Evolutionary conservation across 2,113 vertebrate genomes (phyloP).

Genomic region (Burhinus bistriatus): DNA sequence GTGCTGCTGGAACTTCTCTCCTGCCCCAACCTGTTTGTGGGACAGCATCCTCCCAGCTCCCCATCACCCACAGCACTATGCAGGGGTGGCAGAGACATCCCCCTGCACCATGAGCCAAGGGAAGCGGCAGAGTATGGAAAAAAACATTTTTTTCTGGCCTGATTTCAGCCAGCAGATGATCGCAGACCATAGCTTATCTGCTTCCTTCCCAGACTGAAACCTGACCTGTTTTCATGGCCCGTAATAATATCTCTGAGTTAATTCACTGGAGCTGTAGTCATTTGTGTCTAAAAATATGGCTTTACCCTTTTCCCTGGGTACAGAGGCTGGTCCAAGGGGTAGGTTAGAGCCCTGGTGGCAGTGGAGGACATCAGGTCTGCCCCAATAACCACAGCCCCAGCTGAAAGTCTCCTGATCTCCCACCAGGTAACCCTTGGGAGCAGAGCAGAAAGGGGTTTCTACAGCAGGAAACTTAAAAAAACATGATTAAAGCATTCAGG

Average conservation of each 20-base stretch:
- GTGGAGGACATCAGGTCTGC: background rate
- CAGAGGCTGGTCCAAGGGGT: background rate
- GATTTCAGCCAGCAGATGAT: background rate
- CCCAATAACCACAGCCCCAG: background rate
- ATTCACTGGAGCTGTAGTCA: background rate
- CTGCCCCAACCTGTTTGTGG: background rate
- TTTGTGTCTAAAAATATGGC: background rate
- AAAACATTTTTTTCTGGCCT: background rate
- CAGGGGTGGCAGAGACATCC: background rate
- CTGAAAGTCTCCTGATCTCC: background rate
- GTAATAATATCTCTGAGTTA: background rate
- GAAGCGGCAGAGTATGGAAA: background rate
- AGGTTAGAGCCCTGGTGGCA: background rate
- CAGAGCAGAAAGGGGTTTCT: background rate
- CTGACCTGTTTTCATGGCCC: background rate
- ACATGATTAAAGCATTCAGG: background rate
- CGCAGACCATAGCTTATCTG: background rate
- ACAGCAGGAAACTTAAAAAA: background rate
- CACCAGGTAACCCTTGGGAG: background rate
- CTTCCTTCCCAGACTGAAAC: slow-evolving; percentile 2
- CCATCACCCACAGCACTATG: fast-evolving
- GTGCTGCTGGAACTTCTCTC: background rate
- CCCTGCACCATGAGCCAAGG: background rate
- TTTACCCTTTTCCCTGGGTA: background rate
- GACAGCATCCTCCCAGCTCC: background rate